Conservation (phyloP, 92 coral and sea anemone genomes). For the Anthopleura xanthogrammica region DNA sequence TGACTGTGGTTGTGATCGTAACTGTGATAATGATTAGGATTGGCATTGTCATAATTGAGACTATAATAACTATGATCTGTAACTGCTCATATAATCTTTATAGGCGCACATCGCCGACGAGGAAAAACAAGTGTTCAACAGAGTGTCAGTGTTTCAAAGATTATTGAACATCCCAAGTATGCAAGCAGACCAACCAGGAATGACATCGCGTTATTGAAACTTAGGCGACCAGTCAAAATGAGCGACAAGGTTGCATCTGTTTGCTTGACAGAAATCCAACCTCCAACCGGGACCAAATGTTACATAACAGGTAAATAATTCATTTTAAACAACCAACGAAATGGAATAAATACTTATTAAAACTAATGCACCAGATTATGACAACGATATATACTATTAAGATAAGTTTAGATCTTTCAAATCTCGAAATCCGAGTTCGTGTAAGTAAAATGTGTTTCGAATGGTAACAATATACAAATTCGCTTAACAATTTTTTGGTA, state of each 20-base stretch:
- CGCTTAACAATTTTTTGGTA: too few relatives aligned
- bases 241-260: constrained; percentile 33
- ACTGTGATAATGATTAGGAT: too few relatives aligned
- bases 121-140: constrained; percentile 31
- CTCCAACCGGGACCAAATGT: constrained; percentile 39
- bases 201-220: constrained; percentile 34
- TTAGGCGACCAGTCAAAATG: constrained; percentile 22
- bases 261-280: constrained; percentile 25
- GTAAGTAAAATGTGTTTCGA: too few relatives aligned
- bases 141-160: constrained; percentile 5
- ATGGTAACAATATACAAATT: too few relatives aligned
- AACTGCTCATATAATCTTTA: neutral
- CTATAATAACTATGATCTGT: too few relatives aligned
- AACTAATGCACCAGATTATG: too few relatives aligned
- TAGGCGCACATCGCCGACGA: constrained; percentile 29
- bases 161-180: constrained; percentile 23
- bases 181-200: constrained; percentile 10
- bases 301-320: constrained; percentile 26
- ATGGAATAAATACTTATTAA: too few relatives aligned
- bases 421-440: too few relatives aligned
- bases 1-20: too few relatives aligned
- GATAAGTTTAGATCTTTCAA: too few relatives aligned
- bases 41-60: too few relatives aligned
- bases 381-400: too few relatives aligned
- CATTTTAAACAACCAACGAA: neutral